phyloP scores from a whole-genome alignment of 2,797 vertebrate species.

The Petrocephalus schoutedeni region DNA sequence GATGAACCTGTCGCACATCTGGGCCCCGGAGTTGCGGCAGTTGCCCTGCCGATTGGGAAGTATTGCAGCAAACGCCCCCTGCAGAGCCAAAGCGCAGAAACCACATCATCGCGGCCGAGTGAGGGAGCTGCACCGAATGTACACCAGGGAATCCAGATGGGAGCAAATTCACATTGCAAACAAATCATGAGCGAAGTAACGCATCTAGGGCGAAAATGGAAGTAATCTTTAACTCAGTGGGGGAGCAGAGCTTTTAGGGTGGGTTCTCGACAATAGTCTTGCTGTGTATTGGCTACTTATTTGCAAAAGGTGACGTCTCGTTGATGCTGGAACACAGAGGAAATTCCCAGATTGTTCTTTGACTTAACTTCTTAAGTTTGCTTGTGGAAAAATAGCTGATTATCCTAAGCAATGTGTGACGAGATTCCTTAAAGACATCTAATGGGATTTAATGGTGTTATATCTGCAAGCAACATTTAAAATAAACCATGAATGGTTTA shows the following conservation, averaged over 20 bases:
- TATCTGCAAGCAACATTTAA: neutral
- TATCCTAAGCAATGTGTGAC: neutral
- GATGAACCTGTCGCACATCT: neutral
- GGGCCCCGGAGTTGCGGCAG: neutral
- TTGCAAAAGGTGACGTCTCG: slow-evolving; percentile 7
- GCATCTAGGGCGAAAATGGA: slow-evolving; percentile 15
- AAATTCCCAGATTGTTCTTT: neutral
- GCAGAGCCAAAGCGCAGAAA: neutral
- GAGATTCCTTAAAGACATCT: neutral
- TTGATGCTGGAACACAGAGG: neutral
- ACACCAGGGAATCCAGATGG: neutral
- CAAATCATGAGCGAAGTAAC: slow-evolving; percentile 14
- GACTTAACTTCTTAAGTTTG: slow-evolving; percentile 7
- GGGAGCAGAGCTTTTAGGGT: neutral
- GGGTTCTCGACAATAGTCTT: neutral
- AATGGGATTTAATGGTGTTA: slow-evolving; percentile 4
- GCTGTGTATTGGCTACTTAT: neutral
- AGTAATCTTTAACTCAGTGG: slow-evolving; percentile 18
- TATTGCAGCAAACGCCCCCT: neutral
- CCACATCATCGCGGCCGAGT: neutral
- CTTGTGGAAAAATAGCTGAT: neutral
- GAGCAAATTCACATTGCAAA: slow-evolving; percentile 12
- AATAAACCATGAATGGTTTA: neutral
- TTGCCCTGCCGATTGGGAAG: neutral
- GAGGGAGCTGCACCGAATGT: neutral